phyloP scores from a whole-genome alignment of 2,113 vertebrate species.

The Euleptes europaea region DNA sequence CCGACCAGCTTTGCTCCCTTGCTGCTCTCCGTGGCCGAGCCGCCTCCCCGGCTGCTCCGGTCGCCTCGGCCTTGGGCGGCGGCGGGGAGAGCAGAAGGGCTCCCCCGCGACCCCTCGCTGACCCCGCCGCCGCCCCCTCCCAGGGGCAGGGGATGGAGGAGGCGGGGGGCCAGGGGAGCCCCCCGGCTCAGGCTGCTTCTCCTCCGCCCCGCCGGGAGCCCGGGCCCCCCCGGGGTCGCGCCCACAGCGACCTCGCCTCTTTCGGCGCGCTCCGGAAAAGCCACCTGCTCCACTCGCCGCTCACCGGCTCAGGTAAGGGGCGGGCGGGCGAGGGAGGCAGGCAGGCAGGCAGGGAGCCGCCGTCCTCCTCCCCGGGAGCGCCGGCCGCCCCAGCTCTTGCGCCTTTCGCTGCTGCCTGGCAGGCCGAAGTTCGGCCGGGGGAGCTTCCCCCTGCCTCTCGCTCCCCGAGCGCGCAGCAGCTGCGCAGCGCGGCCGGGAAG shows the following conservation, averaged over 20 bases:
- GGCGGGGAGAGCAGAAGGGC: too few relatives aligned
- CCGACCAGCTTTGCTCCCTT: too few relatives aligned
- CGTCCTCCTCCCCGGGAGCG: too few relatives aligned
- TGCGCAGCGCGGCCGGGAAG: too few relatives aligned
- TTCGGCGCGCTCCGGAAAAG: slow-evolving; percentile 60
- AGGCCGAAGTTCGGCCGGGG: too few relatives aligned
- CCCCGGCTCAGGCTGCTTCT: background rate
- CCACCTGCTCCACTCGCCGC: slow-evolving; percentile 66
- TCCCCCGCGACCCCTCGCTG: background rate
- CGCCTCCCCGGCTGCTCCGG: slow-evolving; percentile 21
- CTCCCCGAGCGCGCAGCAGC: too few relatives aligned
- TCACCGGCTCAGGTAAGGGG: slow-evolving; percentile 77
- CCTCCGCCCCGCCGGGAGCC: background rate
- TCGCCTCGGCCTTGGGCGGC: background rate
- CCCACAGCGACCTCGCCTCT: slow-evolving; percentile 78
- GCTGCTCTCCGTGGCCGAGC: slow-evolving; percentile 7
- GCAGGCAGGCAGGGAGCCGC: too few relatives aligned
- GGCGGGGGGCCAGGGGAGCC: slow-evolving; percentile 8
- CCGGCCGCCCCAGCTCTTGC: too few relatives aligned
- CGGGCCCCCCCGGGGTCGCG: slow-evolving; percentile 73
- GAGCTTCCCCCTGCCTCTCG: background rate
- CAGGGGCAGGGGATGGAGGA: background rate
- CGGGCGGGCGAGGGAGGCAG: background rate
- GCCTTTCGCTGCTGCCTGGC: too few relatives aligned
- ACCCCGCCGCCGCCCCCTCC: background rate